Evolutionary conservation across 2,113 vertebrate species (phyloP).

Genomic region (Trichomycterus rosablanca): DNA sequence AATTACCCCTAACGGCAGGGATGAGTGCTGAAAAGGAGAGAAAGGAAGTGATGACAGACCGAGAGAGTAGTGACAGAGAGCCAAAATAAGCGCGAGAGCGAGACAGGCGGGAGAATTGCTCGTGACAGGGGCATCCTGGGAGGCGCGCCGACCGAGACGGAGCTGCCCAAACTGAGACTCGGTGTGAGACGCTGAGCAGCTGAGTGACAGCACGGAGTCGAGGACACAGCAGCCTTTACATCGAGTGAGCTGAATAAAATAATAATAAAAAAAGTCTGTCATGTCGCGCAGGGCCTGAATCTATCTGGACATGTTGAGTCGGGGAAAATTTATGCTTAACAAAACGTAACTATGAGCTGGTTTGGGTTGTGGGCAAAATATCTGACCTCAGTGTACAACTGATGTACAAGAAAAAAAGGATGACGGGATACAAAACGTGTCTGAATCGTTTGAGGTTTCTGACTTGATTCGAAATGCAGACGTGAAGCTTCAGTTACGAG

Average conservation of each 20-base stretch:
- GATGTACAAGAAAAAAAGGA: slow-evolving; percentile 5
- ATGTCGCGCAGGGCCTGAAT: too few species aligned
- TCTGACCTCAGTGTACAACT: too few species aligned
- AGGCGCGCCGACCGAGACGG: slow-evolving; percentile 25
- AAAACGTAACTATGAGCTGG: background rate
- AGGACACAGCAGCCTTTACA: background rate
- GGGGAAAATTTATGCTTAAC: background rate
- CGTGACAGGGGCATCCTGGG: slow-evolving; percentile 10
- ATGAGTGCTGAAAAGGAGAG: background rate
- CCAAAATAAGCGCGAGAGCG: background rate
- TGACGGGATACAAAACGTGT: background rate
- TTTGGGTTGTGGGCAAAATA: background rate
- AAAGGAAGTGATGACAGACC: background rate
- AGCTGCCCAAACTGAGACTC: slow-evolving; percentile 19
- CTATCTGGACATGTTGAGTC: background rate
- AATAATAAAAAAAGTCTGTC: too few species aligned
- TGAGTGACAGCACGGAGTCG: slow-evolving; percentile 26
- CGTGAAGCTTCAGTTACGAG: background rate
- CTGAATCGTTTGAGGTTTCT: slow-evolving; percentile 10
- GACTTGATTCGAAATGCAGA: slow-evolving; percentile 6
- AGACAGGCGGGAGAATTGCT: background rate
- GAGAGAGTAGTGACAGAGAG: too few species aligned
- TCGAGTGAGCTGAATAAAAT: too few species aligned
- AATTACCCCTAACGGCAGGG: slow-evolving; percentile 9
- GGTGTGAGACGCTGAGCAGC: slow-evolving; percentile 27